phyloP scores from a whole-genome alignment of 2,888 invertebrate species.

The Cephus rjabovi region DNA sequence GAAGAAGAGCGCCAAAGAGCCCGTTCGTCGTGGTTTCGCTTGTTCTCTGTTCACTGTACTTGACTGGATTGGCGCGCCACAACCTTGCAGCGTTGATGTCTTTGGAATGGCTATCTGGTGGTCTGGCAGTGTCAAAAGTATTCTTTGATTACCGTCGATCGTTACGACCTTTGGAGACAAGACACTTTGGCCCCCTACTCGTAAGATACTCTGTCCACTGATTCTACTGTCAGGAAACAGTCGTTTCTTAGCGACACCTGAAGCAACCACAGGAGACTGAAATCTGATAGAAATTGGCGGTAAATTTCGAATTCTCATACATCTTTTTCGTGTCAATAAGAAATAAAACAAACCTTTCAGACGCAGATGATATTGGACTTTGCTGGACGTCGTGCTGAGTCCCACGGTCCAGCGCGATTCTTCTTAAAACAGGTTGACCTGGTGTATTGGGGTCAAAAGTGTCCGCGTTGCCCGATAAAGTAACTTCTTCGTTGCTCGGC shows the following conservation, averaged over 20 bases:
- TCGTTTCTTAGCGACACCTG: conserved; percentile 61
- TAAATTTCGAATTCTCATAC: background rate
- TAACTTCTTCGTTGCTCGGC: conserved; percentile 84
- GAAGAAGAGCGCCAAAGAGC: conserved; percentile 79
- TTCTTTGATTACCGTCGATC: conserved; percentile 40
- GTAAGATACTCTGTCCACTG: conserved; percentile 38
- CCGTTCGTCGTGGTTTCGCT: conserved; percentile 71
- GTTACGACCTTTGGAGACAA: conserved; percentile 42
- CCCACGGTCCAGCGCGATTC: conserved; percentile 58
- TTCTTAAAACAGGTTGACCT: conserved; percentile 56
- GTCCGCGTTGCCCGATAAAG: conserved; percentile 70
- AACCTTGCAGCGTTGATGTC: conserved; percentile 22
- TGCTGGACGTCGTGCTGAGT: conserved; percentile 55
- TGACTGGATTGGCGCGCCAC: conserved; percentile 20
- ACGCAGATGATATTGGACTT: conserved; percentile 63
- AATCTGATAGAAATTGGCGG: conserved; percentile 70
- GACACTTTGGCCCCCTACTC: conserved; percentile 46
- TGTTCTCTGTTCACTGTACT: conserved; percentile 41
- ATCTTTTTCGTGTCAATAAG: conserved; percentile 7
- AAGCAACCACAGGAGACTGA: conserved; percentile 72
- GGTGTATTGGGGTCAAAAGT: conserved; percentile 56
- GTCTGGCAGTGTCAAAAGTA: conserved; percentile 38
- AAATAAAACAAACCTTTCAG: conserved; percentile 50
- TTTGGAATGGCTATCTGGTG: conserved; percentile 36
- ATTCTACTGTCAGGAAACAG: conserved; percentile 54